These are phyloP conservation scores for Sepioteuthis lessoniana DNA, from an alignment of 2,888 invertebrate genomes.

Conservation along the genomic window DNA sequence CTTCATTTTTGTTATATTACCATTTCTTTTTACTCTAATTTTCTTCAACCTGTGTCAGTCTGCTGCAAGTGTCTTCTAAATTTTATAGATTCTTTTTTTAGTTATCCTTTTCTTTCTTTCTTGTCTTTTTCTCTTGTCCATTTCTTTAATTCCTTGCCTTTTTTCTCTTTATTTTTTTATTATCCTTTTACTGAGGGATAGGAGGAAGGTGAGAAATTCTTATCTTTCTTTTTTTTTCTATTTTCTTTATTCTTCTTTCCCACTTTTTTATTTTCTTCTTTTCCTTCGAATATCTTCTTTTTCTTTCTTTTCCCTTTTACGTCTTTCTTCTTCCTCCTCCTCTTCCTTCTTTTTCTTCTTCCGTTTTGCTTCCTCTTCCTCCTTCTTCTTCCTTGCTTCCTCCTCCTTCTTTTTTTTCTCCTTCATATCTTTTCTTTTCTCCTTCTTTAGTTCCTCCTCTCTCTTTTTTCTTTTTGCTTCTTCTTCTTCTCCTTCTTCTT, in stretches of 20 bases:
- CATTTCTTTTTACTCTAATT: neutral
- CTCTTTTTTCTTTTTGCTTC: neutral
- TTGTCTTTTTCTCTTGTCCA: neutral
- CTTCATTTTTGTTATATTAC: neutral
- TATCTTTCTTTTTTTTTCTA: neutral
- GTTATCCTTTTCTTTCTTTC: no score
- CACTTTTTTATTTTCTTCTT: neutral
- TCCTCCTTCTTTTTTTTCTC: neutral
- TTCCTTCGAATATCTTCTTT: neutral
- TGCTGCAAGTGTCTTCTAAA: neutral
- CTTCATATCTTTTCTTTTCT: neutral
- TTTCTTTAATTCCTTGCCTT: neutral
- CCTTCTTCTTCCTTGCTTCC: neutral
- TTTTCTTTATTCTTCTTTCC: neutral
- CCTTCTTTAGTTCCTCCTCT: neutral
- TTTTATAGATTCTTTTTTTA: neutral
- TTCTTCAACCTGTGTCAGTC: neutral
- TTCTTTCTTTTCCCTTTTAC: neutral
- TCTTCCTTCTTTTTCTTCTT: slow-evolving; percentile 11
- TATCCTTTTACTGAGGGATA: neutral
- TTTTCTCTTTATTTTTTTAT: neutral
- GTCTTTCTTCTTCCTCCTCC: neutral
- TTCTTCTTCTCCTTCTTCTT: neutral
- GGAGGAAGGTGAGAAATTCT: neutral
- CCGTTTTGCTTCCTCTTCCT: neutral